Base-by-base conservation (phyloP, 1,140 invertebrate species). In the Papilio machaon region DNA sequence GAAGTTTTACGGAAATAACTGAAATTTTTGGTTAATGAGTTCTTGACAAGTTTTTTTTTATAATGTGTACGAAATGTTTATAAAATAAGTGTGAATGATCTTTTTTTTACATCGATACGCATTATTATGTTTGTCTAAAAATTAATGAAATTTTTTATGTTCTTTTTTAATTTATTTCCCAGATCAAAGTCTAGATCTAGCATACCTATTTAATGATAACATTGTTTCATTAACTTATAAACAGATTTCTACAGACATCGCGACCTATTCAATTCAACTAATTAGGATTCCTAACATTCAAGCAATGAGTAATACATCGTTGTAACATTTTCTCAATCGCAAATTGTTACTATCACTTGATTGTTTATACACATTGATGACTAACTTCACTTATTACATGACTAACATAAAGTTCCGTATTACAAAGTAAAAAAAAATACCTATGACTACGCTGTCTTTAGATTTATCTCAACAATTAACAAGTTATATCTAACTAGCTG, bases 361-460 rank as follows among this genome's bases (percentile, higher is more conserved):
- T 70, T 70, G 64, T 70, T 70, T 70, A 70, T 70, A 70, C 64
- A 70, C 64, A 70, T 4, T 35, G 64, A 70, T 70, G 64, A 70
- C 64, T 70, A 35, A 70, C 23, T 70, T 70, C 13, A 15, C 23
- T 30, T 70, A 35, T 35, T 15, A 64, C 58, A 64, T 70, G 11
- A 70, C 15, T 70, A 30, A 70, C 38, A 43, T 6, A 6, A 43
- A 43, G 11, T 70, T 70, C 64, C 60, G 6, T 64, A 70, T 15
- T 35, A 70, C 64, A 30, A 23, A 64, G 19, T 13, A 30, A 30
- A 64, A 64, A 30, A 3, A 70, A 30, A 64, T 1, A 70, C 15
- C 0, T 17, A 17, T 17, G 23, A 30, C 52, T 54, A 17, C 15
- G 5, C n/a, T 70, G 11, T 70, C 64, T 64, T 64, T 8, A 60